Percentiles rank a stretch among this genome's conserved stretches.
These are phyloP conservation scores for Copsychus sechellarum DNA, from an alignment of 2,113 vertebrate species.

Conservation along the genomic window DNA sequence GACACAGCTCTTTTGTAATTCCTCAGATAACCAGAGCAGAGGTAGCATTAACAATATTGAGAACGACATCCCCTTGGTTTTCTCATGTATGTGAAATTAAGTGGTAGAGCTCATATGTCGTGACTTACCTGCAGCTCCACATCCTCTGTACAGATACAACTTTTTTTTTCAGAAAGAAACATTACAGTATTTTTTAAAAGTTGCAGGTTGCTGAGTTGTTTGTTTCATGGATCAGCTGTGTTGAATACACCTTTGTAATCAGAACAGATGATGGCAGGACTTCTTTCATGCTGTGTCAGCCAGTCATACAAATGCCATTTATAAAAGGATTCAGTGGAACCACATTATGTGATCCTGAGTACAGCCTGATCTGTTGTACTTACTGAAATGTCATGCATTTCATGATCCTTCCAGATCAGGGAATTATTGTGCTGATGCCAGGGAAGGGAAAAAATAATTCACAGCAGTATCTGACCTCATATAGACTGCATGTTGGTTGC, in stretches of 20 bases:
- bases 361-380: background rate
- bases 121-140: background rate
- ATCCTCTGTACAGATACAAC: background rate
- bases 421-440: background rate
- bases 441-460: background rate
- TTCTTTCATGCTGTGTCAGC: background rate
- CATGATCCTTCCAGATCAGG: background rate
- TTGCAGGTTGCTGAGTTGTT: background rate
- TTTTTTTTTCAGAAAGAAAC: background rate
- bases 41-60: background rate
- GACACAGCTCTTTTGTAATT: background rate
- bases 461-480: background rate
- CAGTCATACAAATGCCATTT: slow-evolving; percentile 5
- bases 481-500: background rate
- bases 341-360: background rate
- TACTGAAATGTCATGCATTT: slow-evolving; percentile 6
- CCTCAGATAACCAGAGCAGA: background rate
- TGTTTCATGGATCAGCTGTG: background rate
- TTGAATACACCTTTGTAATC: background rate
- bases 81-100: background rate
- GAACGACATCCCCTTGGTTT: background rate
- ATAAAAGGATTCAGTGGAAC: slow-evolving; percentile 1
- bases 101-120: background rate
- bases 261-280: background rate
- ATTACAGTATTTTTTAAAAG: background rate